Base-by-base conservation (phyloP, 2,888 invertebrate genomes). In the Thelaira solivaga region DNA sequence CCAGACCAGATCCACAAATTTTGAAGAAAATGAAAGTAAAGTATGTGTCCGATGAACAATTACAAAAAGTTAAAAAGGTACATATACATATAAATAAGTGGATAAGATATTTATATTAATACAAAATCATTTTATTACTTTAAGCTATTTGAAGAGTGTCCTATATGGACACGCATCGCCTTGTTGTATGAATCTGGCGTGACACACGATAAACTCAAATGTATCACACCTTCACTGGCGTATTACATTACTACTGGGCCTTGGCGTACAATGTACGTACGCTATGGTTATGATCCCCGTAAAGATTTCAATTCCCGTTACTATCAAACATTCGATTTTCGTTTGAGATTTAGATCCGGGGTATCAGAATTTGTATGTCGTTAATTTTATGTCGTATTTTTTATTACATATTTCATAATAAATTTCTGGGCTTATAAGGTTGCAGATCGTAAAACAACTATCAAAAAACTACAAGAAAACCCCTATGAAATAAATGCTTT, bases 251-350 rank as follows among this genome's bases (percentile, higher is more conserved):
- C 92, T 64, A 94, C 93, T 78, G 99, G 99, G 0, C 99, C 98
- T 0, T 99, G 98, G 97, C 91, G 97, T 80, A 92, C 94, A 62
- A 92, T 96, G 86, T 99, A 98, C 96, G 93, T 96, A 1, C 92
- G 91, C 82, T 94, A 94, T 84, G 98, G 98, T 0, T 98, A 96
- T 86, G 97, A 99, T 90, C 98, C 99, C 0, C 91, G 96, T 24
- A 93, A 92, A 82, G 93, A 96, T 80, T 93, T 94, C 4, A 90
- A 90, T 1, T 92, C 97, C 1, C 93, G 96, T 82, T 92, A 93
- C 62, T 98, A 96, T 87, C 99, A 99, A 90, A 94, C 94, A 2
- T 90, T 98, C 74, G 97, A 98, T 88, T 96, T 95, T 86, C 91
- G 96, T 82, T 68, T 89, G n/a, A 83, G 89, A 4, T 87, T 85